Evolutionary conservation across 2,888 invertebrate species (phyloP).

Genomic region (Ganaspis brasiliensis): DNA sequence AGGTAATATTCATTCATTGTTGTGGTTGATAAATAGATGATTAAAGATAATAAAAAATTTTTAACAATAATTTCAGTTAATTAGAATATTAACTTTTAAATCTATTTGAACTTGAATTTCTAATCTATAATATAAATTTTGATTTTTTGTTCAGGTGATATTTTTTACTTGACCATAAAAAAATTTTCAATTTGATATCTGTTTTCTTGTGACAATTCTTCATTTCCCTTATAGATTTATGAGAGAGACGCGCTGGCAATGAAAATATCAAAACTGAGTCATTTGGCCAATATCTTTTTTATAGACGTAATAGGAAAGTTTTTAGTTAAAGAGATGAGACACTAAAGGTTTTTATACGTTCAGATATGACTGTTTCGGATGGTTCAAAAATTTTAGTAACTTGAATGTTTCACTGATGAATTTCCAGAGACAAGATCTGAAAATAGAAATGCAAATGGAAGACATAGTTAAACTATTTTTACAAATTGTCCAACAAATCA

Average conservation of each 20-base stretch:
- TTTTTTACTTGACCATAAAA: neutral
- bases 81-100: no score
- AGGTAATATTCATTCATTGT: no score
- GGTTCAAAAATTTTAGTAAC: neutral
- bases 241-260: slow-evolving; percentile 8
- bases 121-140: no score
- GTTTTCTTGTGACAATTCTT: slow-evolving; percentile 6
- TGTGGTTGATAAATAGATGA: no score
- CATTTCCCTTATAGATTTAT: slow-evolving; percentile 1
- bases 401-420: neutral
- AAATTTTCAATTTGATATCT: slow-evolving; percentile 6
- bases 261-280: slow-evolving; percentile 12
- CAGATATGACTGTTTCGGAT: neutral
- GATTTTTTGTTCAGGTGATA: no score
- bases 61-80: no score
- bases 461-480: no score
- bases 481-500: no score
- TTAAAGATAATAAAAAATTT: no score
- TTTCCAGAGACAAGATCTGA: neutral
- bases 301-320: slow-evolving; percentile 4
- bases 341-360: neutral
- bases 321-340: slow-evolving; percentile 15
- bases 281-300: slow-evolving; percentile 18
- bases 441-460: neutral
- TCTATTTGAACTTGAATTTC: no score